Base-by-base conservation (phyloP, 2,888 invertebrate genomes). In the Athetis lepigone region DNA sequence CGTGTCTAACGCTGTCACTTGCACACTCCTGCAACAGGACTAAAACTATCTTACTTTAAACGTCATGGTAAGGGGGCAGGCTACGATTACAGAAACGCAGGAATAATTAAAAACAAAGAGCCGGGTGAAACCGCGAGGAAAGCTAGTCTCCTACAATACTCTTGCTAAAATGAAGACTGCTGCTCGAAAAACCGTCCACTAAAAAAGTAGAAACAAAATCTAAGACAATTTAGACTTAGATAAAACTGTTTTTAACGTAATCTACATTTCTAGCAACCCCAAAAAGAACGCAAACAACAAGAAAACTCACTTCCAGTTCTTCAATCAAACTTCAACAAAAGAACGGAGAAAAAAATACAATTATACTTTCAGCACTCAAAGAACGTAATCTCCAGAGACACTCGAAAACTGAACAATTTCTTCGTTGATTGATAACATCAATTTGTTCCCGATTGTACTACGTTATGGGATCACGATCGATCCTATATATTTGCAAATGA, bases 371-470 rank as follows among this genome's bases (percentile, higher is more conserved):
- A 21, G 40, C 50, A 56, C 50, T 67, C 50, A 52, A 50, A 46
- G 16, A 36, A 37, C 37, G 42, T 60, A 75, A 75, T 56, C 70
- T 56, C 71, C 16, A 11, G 40, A 62, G 77, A 55, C 77, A 63
- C 54, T 63, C 40, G 11, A 51, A 75, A 69, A 50, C 61, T 52
- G 55, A 49, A 60, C 56, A 70, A 52, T 61, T 58, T 55, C 43
- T 45, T 16, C 19, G 54, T 71, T 77, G 77, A 73, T 73, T 73
- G 77, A 77, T 77, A 73, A 65, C 77, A 76, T 64, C 77, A 72
- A 72, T 73, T 71, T 76, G 73, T 49, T 36, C 77, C 19, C 59
- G 72, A 73, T 54, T 71, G 73, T 73, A 77, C 59, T 45, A 21
- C 33, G 71, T 57, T 69, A 76, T 72, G 45, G 54, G 23, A 60